Base-by-base conservation (phyloP, 2,888 invertebrate genomes). In the Drosophila diplacantha region DNA sequence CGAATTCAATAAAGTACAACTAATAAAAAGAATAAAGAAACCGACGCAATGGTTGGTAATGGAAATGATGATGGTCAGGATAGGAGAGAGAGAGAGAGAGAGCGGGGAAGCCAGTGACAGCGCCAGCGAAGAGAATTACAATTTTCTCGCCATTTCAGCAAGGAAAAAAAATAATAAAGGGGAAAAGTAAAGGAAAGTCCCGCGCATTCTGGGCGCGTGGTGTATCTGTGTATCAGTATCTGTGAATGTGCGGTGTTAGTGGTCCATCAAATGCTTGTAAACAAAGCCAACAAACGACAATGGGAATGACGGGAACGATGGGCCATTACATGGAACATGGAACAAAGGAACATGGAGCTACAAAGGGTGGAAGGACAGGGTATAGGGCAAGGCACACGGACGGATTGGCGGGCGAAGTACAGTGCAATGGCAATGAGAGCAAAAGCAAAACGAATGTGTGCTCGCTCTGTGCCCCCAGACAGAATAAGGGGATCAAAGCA, bases 221-320 rank as follows among this genome's bases (percentile, higher is more conserved):
- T 46, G 39, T 34, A 18, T 32, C n/a, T 38, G 35, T 50, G 41
- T 34, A 18, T 26, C n/a, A 32, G 35, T 50, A 26, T 39, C 34
- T 34, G 60, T 75, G 41, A 52, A 72, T 71, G 73, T 58, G 44
- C 67, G 78, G 72, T 73, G 75, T 78, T 83, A 74, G 83, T 81
- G 78, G 83, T 78, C 83, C 81, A 78, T 78, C 83, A 78, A 81
- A 83, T 77, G 78, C 83, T 80, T 78, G 78, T 78, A 78, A 78
- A 78, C 78, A 78, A 78, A 83, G 78, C 78, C 83, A 83, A 68
- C 69, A 77, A 78, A 81, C 70, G 83, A 74, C 72, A 55, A 62
- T 58, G 78, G 61, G 53, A 44, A 79, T 41, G 64, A 50, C 56
- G 32, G 44, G 44, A 50, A 53, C 29, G 62, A 58, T 51, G 57